Base-by-base conservation (phyloP, 92 coral and sea anemone species). In the Desmophyllum pertusum region DNA sequence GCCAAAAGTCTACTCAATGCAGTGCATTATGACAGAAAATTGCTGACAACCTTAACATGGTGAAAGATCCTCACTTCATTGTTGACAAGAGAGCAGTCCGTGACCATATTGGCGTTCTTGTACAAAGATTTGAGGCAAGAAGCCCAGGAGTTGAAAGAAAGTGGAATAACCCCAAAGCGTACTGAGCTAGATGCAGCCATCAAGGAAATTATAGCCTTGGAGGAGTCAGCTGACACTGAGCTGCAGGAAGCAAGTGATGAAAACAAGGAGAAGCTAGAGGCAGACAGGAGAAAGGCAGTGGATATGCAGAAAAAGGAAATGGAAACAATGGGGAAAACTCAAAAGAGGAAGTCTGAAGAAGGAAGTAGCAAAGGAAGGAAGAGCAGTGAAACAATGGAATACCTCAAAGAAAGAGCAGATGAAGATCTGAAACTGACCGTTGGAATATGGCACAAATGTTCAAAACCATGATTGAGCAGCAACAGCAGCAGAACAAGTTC, bases 181-280 rank as follows among this genome's bases (percentile, higher is more conserved):
- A 81, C 79, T 7, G 90, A 81, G 74, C 18, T 87, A 67, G 90
- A 81, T 40, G 75, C 62, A 71, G 81, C 88, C 0, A 40, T 81
- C n/a, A 87, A 87, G 29, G 87, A 87, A 65, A 81, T 81, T 27
- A 87, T 87, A 36, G 87, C 86, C 13, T 38, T 81, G 79, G 83
- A 87, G 77, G 90, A 87, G 67, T 87, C 83, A 36, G 67, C 90
- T 50, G 90, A 87, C 42, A 61, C 81, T 31, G 83, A 81, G 38
- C 78, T 36, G 64, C 87, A 87, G 33, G 90, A 81, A 43, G 48
- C 53, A 27, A 73, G n/a, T 75, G 83, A 81, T 63, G 79, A 81
- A 25, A 87, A 42, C 72, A 87, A 37, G 70, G 90, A 55, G 42
- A 87, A 81, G 84, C 27, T 81, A 53, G 83, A 81, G 83, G 53